Percentiles rank a stretch among this genome's conserved stretches.
Evolutionary conservation across 2,113 vertebrate genomes (phyloP).

Genomic region (Bubo bubo): DNA sequence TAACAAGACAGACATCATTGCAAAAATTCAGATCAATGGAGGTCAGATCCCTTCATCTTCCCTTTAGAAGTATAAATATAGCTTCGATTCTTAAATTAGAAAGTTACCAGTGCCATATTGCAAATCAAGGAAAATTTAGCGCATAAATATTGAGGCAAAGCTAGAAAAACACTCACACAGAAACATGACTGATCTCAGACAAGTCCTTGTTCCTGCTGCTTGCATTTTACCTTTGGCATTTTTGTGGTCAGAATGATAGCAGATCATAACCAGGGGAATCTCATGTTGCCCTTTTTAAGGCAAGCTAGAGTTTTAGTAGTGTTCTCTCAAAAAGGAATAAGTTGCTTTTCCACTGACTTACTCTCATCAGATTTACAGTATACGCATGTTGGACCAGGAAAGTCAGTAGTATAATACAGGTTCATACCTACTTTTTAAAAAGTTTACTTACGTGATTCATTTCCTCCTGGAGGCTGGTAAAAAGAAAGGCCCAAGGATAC

Average conservation of each 20-base stretch:
- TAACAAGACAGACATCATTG: background rate
- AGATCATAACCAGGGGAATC: background rate
- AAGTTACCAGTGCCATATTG: background rate
- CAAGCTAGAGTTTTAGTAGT: background rate
- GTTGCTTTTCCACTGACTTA: background rate
- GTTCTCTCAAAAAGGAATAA: background rate
- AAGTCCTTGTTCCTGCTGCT: background rate
- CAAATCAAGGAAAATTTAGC: conserved; percentile 12
- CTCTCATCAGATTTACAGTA: background rate
- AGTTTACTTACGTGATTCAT: conserved; percentile 85
- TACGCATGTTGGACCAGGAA: background rate
- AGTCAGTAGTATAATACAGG: background rate
- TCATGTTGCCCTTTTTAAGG: background rate
- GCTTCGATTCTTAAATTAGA: background rate
- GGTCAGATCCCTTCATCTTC: background rate
- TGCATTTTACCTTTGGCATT: background rate
- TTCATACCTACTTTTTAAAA: background rate
- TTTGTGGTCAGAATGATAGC: background rate
- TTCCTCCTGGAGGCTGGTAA: conserved; percentile 93
- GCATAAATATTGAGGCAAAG: background rate
- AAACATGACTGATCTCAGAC: background rate
- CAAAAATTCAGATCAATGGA: background rate
- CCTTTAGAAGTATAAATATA: background rate
- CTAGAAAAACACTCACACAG: background rate
- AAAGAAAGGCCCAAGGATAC: conserved; percentile 99